Evolutionary conservation across 2,888 invertebrate genomes (phyloP).

Genomic region (Caenorhabditis sp.): DNA sequence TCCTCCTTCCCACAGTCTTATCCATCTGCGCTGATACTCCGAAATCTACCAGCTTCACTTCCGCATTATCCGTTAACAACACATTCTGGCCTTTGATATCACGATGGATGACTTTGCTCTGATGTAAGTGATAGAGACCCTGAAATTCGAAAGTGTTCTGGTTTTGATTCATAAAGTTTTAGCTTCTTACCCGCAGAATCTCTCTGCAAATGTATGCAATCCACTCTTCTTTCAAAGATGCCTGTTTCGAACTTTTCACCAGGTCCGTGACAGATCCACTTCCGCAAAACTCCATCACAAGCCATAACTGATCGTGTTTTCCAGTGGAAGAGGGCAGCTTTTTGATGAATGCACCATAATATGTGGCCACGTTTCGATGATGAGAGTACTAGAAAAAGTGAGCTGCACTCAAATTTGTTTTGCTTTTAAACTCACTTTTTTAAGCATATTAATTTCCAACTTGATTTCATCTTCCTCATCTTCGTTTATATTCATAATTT

Average conservation of each 20-base stretch:
- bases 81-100: conserved; percentile 98
- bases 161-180: background rate
- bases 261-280: conserved; percentile 99
- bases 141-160: conserved; percentile 85
- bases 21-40: conserved; percentile 99
- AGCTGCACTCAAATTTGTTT: conserved; percentile 10
- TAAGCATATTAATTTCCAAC: conserved; percentile 98
- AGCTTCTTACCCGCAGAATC: conserved; percentile 86
- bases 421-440: conserved; percentile 86
- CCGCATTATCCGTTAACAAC: conserved; percentile 98
- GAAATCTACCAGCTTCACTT: conserved; percentile 98
- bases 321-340: conserved; percentile 90
- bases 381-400: conserved; percentile 89
- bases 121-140: conserved; percentile 97
- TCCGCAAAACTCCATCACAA: conserved; percentile 99
- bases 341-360: conserved; percentile 99
- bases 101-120: conserved; percentile 98
- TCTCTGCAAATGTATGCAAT: conserved; percentile 97
- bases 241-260: conserved; percentile 99
- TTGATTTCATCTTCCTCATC: conserved; percentile 99
- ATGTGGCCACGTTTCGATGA: conserved; percentile 99
- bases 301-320: conserved; percentile 99
- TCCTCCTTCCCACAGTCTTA: conserved; percentile 97
- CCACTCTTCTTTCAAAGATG: conserved; percentile 99
- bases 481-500: conserved; percentile 99